Evolutionary conservation across 2,113 vertebrate genomes (phyloP).

Genomic region (Bombycilla garrulus): DNA sequence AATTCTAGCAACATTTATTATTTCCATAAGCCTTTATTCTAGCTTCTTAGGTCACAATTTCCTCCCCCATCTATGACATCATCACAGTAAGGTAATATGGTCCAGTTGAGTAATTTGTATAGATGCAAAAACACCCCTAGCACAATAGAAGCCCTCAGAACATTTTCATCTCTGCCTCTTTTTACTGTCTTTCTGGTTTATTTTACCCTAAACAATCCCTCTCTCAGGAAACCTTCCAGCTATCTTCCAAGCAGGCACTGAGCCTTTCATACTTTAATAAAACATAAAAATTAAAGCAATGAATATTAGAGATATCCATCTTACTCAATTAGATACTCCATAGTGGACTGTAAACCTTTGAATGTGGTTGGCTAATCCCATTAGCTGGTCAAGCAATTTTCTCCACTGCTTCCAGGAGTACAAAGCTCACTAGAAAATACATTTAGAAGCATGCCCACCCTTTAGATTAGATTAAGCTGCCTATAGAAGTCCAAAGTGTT

Average conservation of each 20-base stretch:
- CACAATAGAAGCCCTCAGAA: neutral
- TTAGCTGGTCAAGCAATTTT: constrained; percentile 56
- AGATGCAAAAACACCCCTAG: neutral
- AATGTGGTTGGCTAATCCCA: constrained; percentile 37
- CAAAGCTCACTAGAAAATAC: constrained; percentile 42
- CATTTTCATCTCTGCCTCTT: neutral
- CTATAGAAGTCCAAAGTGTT: constrained; percentile 18
- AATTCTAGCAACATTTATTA: neutral
- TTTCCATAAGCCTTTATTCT: neutral
- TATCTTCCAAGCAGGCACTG: neutral
- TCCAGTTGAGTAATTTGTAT: neutral
- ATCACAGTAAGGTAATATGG: neutral
- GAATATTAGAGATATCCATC: constrained; percentile 54
- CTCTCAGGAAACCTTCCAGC: neutral
- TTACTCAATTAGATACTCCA: constrained; percentile 24
- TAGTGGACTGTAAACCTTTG: constrained; percentile 19
- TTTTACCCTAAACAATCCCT: constrained; percentile 21
- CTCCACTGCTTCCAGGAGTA: constrained; percentile 26
- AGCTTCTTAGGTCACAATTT: neutral
- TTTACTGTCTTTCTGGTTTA: neutral
- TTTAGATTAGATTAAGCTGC: constrained; percentile 48
- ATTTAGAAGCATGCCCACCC: neutral
- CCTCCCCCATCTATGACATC: neutral
- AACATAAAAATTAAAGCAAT: constrained; percentile 61
- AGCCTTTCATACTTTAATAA: constrained; percentile 32